A percentile compares a stretch with the other conserved stretches of the same genome.
phyloP scores from a whole-genome alignment of 2,113 vertebrate genomes.

The Aegithalos caudatus region DNA sequence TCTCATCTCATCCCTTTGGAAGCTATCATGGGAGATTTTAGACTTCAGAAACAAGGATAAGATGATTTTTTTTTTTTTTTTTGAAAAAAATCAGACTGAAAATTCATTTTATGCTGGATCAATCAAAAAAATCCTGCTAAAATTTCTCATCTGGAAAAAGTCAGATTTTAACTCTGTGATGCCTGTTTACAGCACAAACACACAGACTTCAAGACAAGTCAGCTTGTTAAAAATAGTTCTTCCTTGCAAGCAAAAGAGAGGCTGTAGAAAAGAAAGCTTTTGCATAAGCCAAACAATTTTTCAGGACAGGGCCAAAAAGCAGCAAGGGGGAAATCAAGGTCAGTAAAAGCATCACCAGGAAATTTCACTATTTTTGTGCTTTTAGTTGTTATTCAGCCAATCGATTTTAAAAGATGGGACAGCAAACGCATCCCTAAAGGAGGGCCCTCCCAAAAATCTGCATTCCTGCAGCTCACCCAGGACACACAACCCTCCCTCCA shows the following conservation, averaged over 20 bases:
- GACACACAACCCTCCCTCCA: not conserved
- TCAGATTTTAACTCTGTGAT: not conserved
- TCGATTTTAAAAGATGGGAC: not conserved
- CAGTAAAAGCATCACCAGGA: not conserved
- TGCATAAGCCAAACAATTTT: not conserved
- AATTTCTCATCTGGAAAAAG: not conserved
- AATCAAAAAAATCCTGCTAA: not conserved
- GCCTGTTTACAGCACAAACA: not conserved
- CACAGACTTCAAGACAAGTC: not conserved
- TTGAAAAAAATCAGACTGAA: not conserved
- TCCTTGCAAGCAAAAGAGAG: not conserved
- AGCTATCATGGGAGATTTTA: not conserved
- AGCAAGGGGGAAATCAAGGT: not conserved
- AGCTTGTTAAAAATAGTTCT: not conserved
- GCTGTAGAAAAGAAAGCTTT: conserved; percentile 8
- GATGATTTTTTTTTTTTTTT: not conserved
- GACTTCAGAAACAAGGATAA: not conserved
- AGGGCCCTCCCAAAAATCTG: not conserved
- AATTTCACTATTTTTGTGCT: not conserved
- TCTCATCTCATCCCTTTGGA: not conserved
- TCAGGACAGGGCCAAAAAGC: not conserved
- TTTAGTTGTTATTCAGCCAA: not conserved
- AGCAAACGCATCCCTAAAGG: not conserved
- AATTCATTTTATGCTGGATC: not conserved
- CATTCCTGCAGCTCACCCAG: not conserved